Conservation (phyloP, 2,888 invertebrate species). For the Hydraecia micacea region DNA sequence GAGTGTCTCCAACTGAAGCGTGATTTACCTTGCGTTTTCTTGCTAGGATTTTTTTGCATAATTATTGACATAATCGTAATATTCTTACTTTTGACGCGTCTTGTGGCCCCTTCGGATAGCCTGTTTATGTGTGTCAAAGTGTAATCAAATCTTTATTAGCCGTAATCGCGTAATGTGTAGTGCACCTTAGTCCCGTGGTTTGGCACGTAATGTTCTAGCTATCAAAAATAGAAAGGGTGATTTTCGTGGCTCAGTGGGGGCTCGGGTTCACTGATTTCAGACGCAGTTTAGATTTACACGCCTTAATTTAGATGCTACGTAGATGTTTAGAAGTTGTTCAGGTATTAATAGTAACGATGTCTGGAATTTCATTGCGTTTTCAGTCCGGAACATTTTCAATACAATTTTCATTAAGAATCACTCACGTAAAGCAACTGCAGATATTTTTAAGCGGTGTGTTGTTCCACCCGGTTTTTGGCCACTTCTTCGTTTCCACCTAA, state of each 20-base stretch:
- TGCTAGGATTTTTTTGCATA: not conserved
- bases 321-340: conserved; percentile 48
- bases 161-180: conserved; percentile 21
- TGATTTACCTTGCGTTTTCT: not conserved
- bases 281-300: conserved; percentile 44
- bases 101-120: not conserved
- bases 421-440: not conserved
- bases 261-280: conserved; percentile 48
- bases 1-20: too few species aligned
- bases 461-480: not conserved
- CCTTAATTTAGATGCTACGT: conserved; percentile 46
- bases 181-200: conserved; percentile 31
- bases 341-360: conserved; percentile 47
- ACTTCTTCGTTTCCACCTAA: not conserved
- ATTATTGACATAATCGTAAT: not conserved
- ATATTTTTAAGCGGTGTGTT: not conserved
- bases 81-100: not conserved
- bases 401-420: conserved; percentile 2
- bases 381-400: conserved; percentile 6
- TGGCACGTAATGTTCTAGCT: conserved; percentile 53
- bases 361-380: conserved; percentile 39
- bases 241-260: conserved; percentile 31
- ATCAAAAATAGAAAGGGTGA: conserved; percentile 58
- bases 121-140: not conserved
- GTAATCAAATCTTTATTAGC: conserved; percentile 19